Evolutionary conservation across 1,140 invertebrate species (phyloP), one percentile per base, ranked within the genome.

Genomic region (Caenorhabditis latens): DNA sequence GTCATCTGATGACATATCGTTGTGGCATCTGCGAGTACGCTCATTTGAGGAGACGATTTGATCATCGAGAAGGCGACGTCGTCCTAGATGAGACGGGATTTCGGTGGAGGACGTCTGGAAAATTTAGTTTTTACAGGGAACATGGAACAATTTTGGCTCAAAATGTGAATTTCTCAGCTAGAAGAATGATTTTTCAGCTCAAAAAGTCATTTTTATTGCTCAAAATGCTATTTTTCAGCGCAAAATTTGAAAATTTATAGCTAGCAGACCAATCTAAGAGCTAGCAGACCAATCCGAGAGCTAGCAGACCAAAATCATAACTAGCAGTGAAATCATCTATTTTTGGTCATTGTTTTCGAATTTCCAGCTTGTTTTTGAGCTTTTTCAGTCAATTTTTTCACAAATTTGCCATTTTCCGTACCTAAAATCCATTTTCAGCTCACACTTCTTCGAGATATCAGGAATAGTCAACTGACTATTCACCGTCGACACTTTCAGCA

Each of bases 361-460:
- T 63, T 63, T 63, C 32, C 2, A 32, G 2, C 0, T 1, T 32
- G 32, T 32, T 32, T 32, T 32, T 32, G 2, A 14, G n/a, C 21
- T 1, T 32, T 11, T 32, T 63, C 24, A 63, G 58, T 1, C 58
- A 6, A 19, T n/a, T 58, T 32, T 32, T 2, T 2, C 0, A 32
- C 32, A 32, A 32, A 32, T 1, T 32, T 2, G 2, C 50, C 50
- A 50, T 11, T 50, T 16, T 58, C 57, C 32, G 32, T 32, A 21
- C 57, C n/a, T n/a, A 14, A 58, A 58, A 43, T 43, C 14, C 9
- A 42, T 4, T 42, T 43, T 67, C 32, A 67, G 3, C 2, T 16
- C 32, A 46, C 71, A 79, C 50, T 79, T 79, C 71, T 79, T 48
- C 0, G 71, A 21, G 0, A 79, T 50, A 79, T 79, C 71, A 6